Percentiles rank a stretch among this genome's conserved stretches.
phyloP scores from a whole-genome alignment of 2,113 vertebrate species.

The Oryzias javanicus region DNA sequence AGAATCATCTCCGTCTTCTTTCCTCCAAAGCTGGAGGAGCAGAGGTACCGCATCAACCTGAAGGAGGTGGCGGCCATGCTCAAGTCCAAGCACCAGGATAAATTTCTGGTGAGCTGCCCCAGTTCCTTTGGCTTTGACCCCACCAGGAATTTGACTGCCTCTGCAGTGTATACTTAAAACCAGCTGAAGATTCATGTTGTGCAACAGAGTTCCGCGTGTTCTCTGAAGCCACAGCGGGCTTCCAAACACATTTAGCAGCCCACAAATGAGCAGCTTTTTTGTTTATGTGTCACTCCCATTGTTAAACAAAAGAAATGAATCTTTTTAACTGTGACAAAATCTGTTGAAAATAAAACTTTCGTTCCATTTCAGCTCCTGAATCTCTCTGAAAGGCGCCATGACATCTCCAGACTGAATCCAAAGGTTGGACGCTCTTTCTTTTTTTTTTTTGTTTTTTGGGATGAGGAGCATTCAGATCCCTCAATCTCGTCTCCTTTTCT shows the following conservation, averaged over 20 bases:
- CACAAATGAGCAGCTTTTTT: conserved; percentile 20
- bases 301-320: conserved; percentile 14
- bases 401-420: conserved; percentile 83
- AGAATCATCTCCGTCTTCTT: conserved; percentile 91
- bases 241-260: conserved; percentile 8
- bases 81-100: conserved; percentile 90
- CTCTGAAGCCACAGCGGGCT: conserved; percentile 6
- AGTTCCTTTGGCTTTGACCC: neutral
- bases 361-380: conserved; percentile 84
- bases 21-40: conserved; percentile 85
- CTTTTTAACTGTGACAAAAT: neutral
- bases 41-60: conserved; percentile 85
- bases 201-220: conserved; percentile 9
- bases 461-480: neutral
- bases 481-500: neutral
- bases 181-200: conserved; percentile 22
- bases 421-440: conserved; percentile 75
- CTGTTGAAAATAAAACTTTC: neutral
- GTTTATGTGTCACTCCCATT: conserved; percentile 18
- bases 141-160: neutral
- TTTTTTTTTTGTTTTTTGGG: neutral
- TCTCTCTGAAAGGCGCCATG: conserved; percentile 87
- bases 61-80: conserved; percentile 90
- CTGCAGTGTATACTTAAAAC: neutral
- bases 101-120: conserved; percentile 82